Evolutionary conservation across 1,140 invertebrate species (phyloP).

Genomic region (Eufriesea mexicana): DNA sequence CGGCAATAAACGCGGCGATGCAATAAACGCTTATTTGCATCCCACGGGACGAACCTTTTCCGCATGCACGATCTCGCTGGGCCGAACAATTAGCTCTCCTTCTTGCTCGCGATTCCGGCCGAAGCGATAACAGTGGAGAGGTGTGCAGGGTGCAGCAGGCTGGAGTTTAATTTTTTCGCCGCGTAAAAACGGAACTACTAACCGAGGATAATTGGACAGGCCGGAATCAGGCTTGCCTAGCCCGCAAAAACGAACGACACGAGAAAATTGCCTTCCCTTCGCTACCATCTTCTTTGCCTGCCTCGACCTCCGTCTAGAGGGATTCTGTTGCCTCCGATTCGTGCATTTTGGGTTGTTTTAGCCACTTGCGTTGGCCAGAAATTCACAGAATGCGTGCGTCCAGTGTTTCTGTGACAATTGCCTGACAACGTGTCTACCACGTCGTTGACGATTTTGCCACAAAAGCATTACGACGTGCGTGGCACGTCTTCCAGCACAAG

Average conservation of each 20-base stretch:
- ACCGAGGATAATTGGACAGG: constrained; percentile 19
- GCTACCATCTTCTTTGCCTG: background rate
- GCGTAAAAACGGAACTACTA: constrained; percentile 21
- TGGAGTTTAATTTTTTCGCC: background rate
- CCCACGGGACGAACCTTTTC: background rate
- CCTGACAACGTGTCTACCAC: too few relatives aligned
- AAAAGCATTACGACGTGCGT: too few relatives aligned
- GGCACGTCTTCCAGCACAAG: too few relatives aligned
- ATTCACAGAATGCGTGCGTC: too few relatives aligned
- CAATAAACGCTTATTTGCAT: constrained; percentile 21
- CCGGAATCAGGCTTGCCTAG: constrained; percentile 9
- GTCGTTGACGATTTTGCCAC: too few relatives aligned
- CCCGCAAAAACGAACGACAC: background rate
- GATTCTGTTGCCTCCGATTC: too few relatives aligned
- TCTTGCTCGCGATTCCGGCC: constrained; percentile 11
- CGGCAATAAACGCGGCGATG: constrained; percentile 26
- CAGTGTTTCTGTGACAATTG: too few relatives aligned
- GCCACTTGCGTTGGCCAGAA: too few relatives aligned
- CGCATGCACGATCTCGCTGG: background rate
- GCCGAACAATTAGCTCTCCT: constrained; percentile 4
- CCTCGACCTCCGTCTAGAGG: too few relatives aligned
- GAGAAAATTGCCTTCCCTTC: constrained; percentile 1
- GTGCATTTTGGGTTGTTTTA: too few relatives aligned
- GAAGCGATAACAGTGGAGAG: background rate
- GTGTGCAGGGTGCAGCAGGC: too few relatives aligned